Base-by-base conservation (phyloP, 2,113 vertebrate species). In the Scomber colias region DNA sequence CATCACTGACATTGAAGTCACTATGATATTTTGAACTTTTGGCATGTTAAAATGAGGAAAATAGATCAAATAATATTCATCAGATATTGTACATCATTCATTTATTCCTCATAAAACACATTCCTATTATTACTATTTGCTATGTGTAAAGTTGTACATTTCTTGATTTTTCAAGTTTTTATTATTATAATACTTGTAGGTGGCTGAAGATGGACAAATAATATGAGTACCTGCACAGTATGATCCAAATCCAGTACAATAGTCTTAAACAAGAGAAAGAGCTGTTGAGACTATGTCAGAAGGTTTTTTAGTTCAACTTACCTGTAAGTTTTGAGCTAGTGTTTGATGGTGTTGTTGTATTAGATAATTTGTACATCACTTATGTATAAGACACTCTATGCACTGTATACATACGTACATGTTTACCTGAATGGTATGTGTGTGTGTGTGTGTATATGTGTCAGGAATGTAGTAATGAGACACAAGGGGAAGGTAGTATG, bases 381-480 rank as follows among this genome's bases (percentile, higher is more conserved):
- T 1, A 75, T 48, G 60, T 3, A 48, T 11, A n/a, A 49, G n/a
- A 60, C 24, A 55, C 15, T 45, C n/a, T 60, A 12, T 21, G 46
- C 66, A 30, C 12, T 64, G 45, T 64, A 24, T 55, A 19, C 46
- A 64, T 14, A 11, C 21, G 40, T 61, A 64, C 5, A 2, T 75
- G 69, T 75, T 84, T 65, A 83, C 68, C 57, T 73, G 69, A 79
- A 64, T 24, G 15, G 30, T 71, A 62, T 59, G 59, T 71, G 65
- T 59, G 59, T 53, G 56, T 59, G 79, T 75, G 49, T 84, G 44
- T 63, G 46, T 78, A 40, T 78, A 83, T 71, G 79, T 89, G 79
- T 90, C 77, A 88, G 87, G 83, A 86, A 77, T 91, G 83, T 81
- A 71, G 83, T 91, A 88, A 91, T 89, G 84, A 89, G 82, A 89